phyloP scores from a whole-genome alignment of 2,888 invertebrate genomes.

The Melinopterus prodromus region DNA sequence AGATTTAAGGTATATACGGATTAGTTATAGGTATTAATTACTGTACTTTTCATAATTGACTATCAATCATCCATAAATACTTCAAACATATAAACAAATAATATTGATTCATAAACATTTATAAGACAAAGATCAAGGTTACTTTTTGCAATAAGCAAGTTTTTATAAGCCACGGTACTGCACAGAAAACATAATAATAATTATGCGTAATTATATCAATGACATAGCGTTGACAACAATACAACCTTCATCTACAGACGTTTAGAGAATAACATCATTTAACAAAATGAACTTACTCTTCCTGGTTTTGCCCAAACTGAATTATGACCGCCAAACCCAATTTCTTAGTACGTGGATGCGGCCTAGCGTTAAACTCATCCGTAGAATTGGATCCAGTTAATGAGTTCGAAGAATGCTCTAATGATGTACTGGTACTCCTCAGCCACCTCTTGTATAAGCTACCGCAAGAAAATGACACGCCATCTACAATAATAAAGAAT shows the following conservation, averaged over 20 bases:
- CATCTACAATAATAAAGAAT: slow-evolving; percentile 31
- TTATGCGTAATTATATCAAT: not conserved
- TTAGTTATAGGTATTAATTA: too few relatives aligned
- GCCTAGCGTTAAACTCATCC: slow-evolving; percentile 42
- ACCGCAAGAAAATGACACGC: slow-evolving; percentile 54
- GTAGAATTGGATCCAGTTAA: slow-evolving; percentile 43
- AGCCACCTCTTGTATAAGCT: slow-evolving; percentile 66
- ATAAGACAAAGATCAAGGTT: not conserved
- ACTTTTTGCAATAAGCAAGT: not conserved
- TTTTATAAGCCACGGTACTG: not conserved
- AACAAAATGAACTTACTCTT: slow-evolving; percentile 58
- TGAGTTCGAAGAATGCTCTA: slow-evolving; percentile 58
- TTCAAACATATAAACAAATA: not conserved
- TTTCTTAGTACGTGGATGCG: slow-evolving; percentile 57
- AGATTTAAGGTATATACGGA: too few relatives aligned
- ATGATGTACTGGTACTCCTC: slow-evolving; percentile 64
- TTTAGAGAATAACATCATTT: not conserved
- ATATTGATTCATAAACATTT: not conserved
- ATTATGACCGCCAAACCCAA: slow-evolving; percentile 75
- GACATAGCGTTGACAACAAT: not conserved
- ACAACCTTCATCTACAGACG: not conserved
- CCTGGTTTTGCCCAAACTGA: slow-evolving; percentile 64
- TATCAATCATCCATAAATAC: not conserved
- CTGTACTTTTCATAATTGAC: not conserved
- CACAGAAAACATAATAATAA: not conserved